Conservation (phyloP, 2,888 invertebrate genomes). For the Amphipyra tragopoginis region DNA sequence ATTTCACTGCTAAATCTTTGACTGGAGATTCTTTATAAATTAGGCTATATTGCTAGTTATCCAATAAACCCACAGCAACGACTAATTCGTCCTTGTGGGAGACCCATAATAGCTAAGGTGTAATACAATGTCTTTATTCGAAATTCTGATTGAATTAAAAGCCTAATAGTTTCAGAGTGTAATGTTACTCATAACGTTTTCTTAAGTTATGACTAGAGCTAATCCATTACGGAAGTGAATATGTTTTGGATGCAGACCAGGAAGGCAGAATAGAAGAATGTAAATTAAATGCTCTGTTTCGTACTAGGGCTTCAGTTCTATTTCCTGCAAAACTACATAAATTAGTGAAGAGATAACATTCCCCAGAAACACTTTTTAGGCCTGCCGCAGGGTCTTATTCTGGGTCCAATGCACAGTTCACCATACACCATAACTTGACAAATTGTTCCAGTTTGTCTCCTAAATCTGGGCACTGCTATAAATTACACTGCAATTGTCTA, state of each 20-base stretch:
- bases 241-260: no score
- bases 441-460: constrained; percentile 13
- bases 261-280: no score
- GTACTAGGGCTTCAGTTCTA: no score
- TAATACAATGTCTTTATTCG: no score
- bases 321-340: no score
- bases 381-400: not conserved
- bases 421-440: constrained; percentile 7
- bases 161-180: no score
- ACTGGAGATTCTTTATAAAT: not conserved
- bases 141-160: no score
- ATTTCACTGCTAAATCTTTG: constrained; percentile 6
- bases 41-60: not conserved
- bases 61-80: constrained; percentile 26
- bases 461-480: constrained; percentile 27
- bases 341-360: not conserved
- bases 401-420: constrained; percentile 10
- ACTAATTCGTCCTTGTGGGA: constrained; percentile 21
- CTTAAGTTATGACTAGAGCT: no score
- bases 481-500: constrained; percentile 33
- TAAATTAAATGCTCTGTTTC: no score
- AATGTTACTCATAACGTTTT: no score
- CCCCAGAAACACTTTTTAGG: not conserved
- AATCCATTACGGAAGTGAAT: no score
- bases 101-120: not conserved